Conservation (phyloP, 2,888 invertebrate genomes). For the Aleiodes testaceus region DNA sequence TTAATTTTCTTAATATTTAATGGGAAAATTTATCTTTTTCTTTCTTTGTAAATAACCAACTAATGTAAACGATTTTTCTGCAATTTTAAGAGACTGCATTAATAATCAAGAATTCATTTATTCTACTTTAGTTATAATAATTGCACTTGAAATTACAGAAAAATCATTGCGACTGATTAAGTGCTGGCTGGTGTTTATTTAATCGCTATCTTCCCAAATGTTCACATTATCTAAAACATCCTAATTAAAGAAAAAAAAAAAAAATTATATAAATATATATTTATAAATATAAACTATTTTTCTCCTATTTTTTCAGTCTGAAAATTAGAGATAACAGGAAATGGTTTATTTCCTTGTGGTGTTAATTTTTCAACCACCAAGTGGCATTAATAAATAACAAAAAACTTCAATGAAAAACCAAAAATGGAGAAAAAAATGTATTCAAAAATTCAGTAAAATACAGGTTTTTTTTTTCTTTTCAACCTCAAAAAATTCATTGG, state of each 20-base stretch:
- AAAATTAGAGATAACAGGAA: not conserved
- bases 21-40: conserved; percentile 44
- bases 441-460: not conserved
- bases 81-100: no score
- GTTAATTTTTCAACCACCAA: not conserved
- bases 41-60: conserved; percentile 48
- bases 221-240: not conserved
- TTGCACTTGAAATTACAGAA: no score
- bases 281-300: conserved; percentile 29
- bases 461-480: not conserved
- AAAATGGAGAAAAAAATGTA: not conserved
- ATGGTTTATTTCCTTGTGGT: conserved; percentile 10
- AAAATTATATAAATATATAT: not conserved
- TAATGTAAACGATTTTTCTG: conserved; percentile 13
- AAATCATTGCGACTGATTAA: no score
- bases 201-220: no score
- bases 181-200: no score
- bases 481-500: no score
- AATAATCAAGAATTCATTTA: no score
- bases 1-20: conserved; percentile 42
- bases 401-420: not conserved
- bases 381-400: not conserved
- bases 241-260: conserved; percentile 1
- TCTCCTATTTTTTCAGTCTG: conserved; percentile 13
- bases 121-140: no score